Conservation (phyloP, 2,113 vertebrate genomes). For the Dermatemys mawii region DNA sequence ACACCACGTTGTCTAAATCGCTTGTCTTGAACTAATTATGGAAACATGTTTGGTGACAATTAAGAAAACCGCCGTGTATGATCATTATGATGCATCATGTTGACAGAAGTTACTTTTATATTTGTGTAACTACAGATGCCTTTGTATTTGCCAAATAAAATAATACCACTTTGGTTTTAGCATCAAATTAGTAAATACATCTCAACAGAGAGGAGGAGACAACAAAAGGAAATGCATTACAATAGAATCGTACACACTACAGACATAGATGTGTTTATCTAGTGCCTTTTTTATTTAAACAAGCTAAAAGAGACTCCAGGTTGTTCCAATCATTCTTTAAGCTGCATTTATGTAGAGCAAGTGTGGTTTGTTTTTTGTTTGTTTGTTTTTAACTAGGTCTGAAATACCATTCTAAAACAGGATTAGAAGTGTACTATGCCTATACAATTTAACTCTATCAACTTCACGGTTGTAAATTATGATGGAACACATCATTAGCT, state of each 20-base stretch:
- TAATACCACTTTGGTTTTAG: neutral
- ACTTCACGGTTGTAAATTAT: constrained; percentile 81
- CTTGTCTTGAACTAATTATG: constrained; percentile 74
- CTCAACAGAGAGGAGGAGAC: neutral
- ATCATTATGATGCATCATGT: constrained; percentile 25
- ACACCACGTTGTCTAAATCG: constrained; percentile 29
- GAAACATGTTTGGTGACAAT: constrained; percentile 65
- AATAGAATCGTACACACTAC: neutral
- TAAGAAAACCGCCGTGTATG: constrained; percentile 46
- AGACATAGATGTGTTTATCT: neutral
- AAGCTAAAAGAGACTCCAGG: neutral
- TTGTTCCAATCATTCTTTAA: neutral
- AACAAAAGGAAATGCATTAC: neutral
- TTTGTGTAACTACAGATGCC: neutral
- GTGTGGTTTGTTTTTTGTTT: neutral
- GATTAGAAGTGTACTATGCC: constrained; percentile 77
- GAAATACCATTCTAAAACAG: constrained; percentile 39
- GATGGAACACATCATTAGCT: constrained; percentile 85
- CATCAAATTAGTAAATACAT: neutral
- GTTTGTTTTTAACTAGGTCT: constrained; percentile 1
- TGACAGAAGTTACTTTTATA: constrained; percentile 33
- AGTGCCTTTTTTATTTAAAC: neutral
- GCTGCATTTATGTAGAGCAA: neutral
- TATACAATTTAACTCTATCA: constrained; percentile 72
- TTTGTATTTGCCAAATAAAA: neutral